Percentiles rank a stretch among this genome's conserved stretches.
phyloP scores from a whole-genome alignment of 2,888 invertebrate species.

The Nephrotoma flavescens region DNA sequence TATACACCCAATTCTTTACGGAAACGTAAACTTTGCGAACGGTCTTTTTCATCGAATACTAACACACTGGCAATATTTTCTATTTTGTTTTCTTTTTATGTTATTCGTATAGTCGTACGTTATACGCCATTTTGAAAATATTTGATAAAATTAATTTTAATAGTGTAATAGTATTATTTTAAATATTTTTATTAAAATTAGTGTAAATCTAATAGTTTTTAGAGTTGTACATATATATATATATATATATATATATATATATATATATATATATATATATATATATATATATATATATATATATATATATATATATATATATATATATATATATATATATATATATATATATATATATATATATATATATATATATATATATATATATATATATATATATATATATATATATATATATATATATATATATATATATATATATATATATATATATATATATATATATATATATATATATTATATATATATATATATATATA shows the following conservation, averaged over 20 bases:
- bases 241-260: not conserved
- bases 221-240: no score
- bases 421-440: slow-evolving; percentile 1
- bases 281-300: slow-evolving; percentile 1
- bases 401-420: slow-evolving; percentile 1
- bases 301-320: not conserved
- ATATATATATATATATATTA: slow-evolving; percentile 1
- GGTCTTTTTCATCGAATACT: no score
- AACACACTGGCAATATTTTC: no score
- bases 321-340: slow-evolving; percentile 1
- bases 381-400: not conserved
- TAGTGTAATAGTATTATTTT: no score
- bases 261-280: slow-evolving; percentile 1
- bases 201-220: no score
- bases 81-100: no score
- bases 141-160: no score
- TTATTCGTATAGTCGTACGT: not conserved
- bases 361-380: not conserved
- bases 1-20: no score
- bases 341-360: slow-evolving; percentile 1
- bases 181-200: no score
- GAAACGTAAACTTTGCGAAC: no score
- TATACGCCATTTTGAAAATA: no score
- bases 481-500: not conserved
- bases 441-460: slow-evolving; percentile 1